Evolutionary conservation across 2,888 invertebrate genomes (phyloP).

Genomic region (Ophion obscuratus): DNA sequence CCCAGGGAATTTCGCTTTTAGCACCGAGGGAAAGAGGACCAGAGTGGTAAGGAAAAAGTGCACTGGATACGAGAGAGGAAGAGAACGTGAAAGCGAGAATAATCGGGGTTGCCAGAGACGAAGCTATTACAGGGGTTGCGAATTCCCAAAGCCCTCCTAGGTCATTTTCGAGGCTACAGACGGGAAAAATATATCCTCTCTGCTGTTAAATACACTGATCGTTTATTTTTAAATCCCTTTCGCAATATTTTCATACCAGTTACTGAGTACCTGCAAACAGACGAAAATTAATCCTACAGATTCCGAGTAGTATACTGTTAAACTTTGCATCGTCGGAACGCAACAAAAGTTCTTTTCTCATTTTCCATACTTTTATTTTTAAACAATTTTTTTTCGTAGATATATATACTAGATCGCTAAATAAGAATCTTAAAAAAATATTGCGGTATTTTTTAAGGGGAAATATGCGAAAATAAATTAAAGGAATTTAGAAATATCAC

Average conservation of each 20-base stretch:
- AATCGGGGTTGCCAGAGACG: conserved; percentile 14
- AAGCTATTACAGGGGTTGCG: conserved; percentile 56
- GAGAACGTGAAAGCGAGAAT: conserved; percentile 9
- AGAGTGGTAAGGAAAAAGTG: neutral
- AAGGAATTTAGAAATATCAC: too few relatives aligned
- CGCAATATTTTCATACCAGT: conserved; percentile 6
- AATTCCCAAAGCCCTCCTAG: conserved; percentile 61
- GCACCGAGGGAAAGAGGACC: neutral
- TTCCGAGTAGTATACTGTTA: neutral
- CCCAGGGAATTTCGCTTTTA: conserved; percentile 32
- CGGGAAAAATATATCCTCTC: conserved; percentile 48
- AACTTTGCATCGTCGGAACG: neutral
- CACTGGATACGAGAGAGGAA: neutral
- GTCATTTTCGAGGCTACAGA: conserved; percentile 61
- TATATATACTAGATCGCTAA: too few relatives aligned
- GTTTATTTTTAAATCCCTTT: conserved; percentile 52
- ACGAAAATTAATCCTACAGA: too few relatives aligned
- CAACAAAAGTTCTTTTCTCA: too few relatives aligned
- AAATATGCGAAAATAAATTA: too few relatives aligned
- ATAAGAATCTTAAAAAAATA: too few relatives aligned
- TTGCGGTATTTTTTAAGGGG: too few relatives aligned
- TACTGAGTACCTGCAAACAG: too few relatives aligned
- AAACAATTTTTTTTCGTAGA: too few relatives aligned
- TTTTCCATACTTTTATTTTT: too few relatives aligned
- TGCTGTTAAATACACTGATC: conserved; percentile 44